Percentiles rank a stretch among this genome's conserved stretches.
phyloP scores from a whole-genome alignment of 2,797 vertebrate species.

The Pseudocheirus occidentalis region DNA sequence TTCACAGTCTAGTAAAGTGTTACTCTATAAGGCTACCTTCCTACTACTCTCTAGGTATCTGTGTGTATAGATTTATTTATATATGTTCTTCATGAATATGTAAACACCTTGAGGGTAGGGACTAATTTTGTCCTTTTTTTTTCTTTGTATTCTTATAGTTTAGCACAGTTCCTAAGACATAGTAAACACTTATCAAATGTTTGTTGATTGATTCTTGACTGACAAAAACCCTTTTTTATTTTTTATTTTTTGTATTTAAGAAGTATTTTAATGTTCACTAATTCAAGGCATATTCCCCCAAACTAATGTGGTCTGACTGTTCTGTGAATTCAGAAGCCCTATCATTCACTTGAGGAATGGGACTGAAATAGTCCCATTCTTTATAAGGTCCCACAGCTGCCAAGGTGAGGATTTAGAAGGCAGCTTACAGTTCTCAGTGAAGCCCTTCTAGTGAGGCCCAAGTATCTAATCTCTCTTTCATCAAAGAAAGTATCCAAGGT shows the following conservation, averaged over 20 bases:
- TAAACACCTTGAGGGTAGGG: background rate
- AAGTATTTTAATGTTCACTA: background rate
- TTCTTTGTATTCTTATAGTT: background rate
- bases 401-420: background rate
- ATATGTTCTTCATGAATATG: background rate
- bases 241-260: too few relatives aligned
- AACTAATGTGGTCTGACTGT: background rate
- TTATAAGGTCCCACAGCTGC: background rate
- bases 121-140: background rate
- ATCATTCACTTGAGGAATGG: background rate
- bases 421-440: background rate
- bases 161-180: background rate
- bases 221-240: background rate
- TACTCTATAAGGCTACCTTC: background rate
- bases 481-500: background rate
- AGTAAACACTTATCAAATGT: too few relatives aligned
- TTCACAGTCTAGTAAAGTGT: background rate
- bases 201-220: too few relatives aligned
- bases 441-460: background rate
- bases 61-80: background rate
- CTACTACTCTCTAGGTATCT: background rate
- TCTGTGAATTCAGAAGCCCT: background rate
- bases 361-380: background rate
- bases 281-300: background rate
- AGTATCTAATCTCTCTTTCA: background rate